Conservation (phyloP, 2,888 invertebrate genomes). For the Cryptophagus acutangulus region DNA sequence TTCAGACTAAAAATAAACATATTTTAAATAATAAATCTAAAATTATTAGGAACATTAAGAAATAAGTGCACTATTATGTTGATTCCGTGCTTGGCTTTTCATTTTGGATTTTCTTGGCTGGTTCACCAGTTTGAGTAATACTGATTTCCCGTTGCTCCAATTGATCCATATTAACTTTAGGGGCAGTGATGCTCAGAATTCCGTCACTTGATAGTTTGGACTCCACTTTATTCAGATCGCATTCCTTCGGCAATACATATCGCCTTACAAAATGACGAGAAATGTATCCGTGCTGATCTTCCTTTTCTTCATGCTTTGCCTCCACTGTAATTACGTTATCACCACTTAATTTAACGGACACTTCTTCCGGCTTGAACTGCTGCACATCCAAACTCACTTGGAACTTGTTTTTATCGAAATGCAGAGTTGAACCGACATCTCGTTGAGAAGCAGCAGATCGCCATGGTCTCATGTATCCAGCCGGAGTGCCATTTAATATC, state of each 20-base stretch:
- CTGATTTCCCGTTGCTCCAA: too few relatives aligned
- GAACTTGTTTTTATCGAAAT: constrained; percentile 3
- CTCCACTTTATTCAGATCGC: not conserved
- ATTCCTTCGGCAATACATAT: constrained; percentile 5
- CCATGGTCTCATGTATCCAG: too few relatives aligned
- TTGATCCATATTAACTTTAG: not conserved
- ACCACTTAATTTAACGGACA: not conserved
- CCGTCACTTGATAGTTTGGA: constrained; percentile 2
- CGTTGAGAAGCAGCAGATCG: not conserved
- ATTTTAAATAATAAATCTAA: too few relatives aligned
- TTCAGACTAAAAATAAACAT: too few relatives aligned
- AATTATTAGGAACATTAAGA: too few relatives aligned
- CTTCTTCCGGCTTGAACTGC: constrained; percentile 3
- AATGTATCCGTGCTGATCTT: constrained; percentile 1
- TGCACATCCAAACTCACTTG: not conserved
- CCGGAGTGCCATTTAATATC: too few relatives aligned
- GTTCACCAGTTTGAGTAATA: too few relatives aligned
- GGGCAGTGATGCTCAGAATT: constrained; percentile 1
- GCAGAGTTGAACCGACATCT: constrained; percentile 1
- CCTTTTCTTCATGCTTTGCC: constrained; percentile 5
- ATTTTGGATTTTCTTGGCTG: too few relatives aligned
- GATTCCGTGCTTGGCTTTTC: too few relatives aligned
- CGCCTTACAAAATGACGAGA: constrained; percentile 3
- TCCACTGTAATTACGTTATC: constrained; percentile 1
- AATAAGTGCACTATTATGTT: too few relatives aligned